Percentiles rank a stretch among this genome's conserved stretches.
Conservation (phyloP, 2,888 invertebrate species). For the Archips xylosteana region DNA sequence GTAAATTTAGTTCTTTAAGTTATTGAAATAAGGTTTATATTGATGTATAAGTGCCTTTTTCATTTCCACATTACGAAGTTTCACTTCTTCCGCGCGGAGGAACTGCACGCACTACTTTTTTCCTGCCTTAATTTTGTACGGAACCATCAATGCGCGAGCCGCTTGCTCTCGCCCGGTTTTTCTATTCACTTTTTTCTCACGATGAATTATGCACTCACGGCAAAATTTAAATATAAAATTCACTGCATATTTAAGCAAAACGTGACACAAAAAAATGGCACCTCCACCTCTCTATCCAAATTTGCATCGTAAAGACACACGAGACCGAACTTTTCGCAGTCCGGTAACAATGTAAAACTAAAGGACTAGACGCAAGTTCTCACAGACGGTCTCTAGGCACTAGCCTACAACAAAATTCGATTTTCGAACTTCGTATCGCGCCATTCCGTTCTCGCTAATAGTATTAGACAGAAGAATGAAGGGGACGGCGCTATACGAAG, state of each 20-base stretch:
- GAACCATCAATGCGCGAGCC: too few species aligned
- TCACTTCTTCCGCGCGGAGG: too few species aligned
- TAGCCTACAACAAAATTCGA: background rate
- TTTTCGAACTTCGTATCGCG: too few species aligned
- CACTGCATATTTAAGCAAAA: background rate
- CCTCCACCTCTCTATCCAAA: slow-evolving; percentile 44
- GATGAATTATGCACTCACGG: background rate
- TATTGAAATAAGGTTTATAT: too few species aligned
- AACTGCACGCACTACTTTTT: too few species aligned
- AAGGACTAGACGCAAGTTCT: slow-evolving; percentile 49
- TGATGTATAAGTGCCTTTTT: too few species aligned
- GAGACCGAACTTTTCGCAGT: slow-evolving; percentile 41
- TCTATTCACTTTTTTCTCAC: background rate
- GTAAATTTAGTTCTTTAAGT: too few species aligned
- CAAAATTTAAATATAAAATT: background rate
- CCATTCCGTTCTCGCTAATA: too few species aligned
- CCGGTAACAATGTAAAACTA: slow-evolving; percentile 50
- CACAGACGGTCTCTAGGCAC: slow-evolving; percentile 33
- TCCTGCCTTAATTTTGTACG: too few species aligned
- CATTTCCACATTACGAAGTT: too few species aligned
- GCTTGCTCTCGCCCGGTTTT: background rate
- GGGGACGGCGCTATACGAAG: too few species aligned
- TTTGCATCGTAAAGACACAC: slow-evolving; percentile 51
- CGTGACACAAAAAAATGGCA: slow-evolving; percentile 22
- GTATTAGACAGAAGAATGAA: too few species aligned